Conservation (phyloP, 1,140 invertebrate species). For the Nephila pilipes region DNA sequence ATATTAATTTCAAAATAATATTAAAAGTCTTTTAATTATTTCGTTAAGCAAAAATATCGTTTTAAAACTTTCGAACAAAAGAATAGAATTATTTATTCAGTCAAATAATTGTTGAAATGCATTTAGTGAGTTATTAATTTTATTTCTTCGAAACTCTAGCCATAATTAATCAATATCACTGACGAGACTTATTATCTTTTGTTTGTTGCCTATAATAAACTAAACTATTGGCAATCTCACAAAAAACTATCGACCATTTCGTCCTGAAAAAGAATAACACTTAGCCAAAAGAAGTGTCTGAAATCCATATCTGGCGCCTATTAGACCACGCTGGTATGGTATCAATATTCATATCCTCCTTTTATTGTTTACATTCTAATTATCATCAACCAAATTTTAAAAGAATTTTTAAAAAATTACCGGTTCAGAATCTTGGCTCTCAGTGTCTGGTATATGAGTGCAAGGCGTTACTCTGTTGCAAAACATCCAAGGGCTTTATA, state of each 20-base stretch:
- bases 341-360: background rate
- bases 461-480: slow-evolving; percentile 40
- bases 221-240: background rate
- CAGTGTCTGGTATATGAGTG: background rate
- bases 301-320: slow-evolving; percentile 6
- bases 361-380: background rate
- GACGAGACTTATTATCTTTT: too few relatives aligned
- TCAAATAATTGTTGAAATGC: too few relatives aligned
- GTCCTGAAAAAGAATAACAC: background rate
- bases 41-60: too few relatives aligned
- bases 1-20: too few relatives aligned
- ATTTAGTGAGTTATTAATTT: too few relatives aligned
- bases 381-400: background rate
- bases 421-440: background rate
- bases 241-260: background rate
- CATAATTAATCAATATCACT: too few relatives aligned
- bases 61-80: too few relatives aligned
- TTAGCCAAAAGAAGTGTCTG: background rate
- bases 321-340: background rate
- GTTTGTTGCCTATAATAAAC: background rate
- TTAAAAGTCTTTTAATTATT: too few relatives aligned
- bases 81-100: too few relatives aligned
- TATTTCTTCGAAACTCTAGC: too few relatives aligned
- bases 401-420: background rate
- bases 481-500: background rate